Evolutionary conservation across 1,140 invertebrate genomes (phyloP).

Genomic region (Agraylea sexmaculata): DNA sequence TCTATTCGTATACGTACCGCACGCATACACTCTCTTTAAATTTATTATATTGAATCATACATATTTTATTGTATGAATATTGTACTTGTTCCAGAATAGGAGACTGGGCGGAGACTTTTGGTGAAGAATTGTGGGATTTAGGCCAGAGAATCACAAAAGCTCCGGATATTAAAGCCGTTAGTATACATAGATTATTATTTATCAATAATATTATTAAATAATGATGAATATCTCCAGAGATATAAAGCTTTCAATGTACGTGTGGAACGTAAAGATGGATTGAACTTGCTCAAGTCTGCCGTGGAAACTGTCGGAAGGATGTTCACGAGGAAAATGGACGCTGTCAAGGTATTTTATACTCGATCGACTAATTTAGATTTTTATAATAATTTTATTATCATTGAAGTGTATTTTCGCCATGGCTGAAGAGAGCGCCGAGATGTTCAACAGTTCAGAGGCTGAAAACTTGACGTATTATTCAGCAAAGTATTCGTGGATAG

Average conservation of each 20-base stretch:
- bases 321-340: slow-evolving; percentile 72
- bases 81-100: slow-evolving; percentile 39
- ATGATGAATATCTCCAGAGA: slow-evolving; percentile 41
- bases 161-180: slow-evolving; percentile 46
- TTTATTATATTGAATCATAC: no score
- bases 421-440: slow-evolving; percentile 51
- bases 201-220: slow-evolving; percentile 5
- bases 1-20: no score
- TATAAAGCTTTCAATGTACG: slow-evolving; percentile 62
- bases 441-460: slow-evolving; percentile 40
- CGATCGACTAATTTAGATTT: slow-evolving; percentile 1
- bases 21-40: no score
- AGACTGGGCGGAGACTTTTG: slow-evolving; percentile 47
- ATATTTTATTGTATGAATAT: no score
- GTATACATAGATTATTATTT: slow-evolving; percentile 11
- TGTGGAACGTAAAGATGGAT: slow-evolving; percentile 62
- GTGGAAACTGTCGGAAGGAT: slow-evolving; percentile 61
- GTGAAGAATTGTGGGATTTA: slow-evolving; percentile 48
- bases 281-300: slow-evolving; percentile 58
- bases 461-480: slow-evolving; percentile 51
- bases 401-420: slow-evolving; percentile 55
- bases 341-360: slow-evolving; percentile 47
- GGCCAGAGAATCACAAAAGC: slow-evolving; percentile 46
- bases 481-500: slow-evolving; percentile 52
- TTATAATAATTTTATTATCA: slow-evolving; percentile 14